phyloP scores from a whole-genome alignment of 2,888 invertebrate genomes.

The Aplocera efformata region DNA sequence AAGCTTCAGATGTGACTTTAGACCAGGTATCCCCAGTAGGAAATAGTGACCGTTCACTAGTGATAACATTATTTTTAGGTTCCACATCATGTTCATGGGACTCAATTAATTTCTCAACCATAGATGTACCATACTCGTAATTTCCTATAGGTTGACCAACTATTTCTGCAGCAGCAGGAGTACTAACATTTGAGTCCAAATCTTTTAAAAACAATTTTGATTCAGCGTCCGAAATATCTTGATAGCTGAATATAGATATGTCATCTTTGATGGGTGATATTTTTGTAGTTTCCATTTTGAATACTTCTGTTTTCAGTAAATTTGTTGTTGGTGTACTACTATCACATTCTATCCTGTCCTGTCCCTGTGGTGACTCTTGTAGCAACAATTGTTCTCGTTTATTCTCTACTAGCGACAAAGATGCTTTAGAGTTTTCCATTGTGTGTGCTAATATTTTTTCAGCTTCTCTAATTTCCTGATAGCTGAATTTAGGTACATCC shows the following conservation, averaged over 20 bases:
- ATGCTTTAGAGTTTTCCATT: too few species aligned
- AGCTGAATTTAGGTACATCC: slow-evolving; percentile 1
- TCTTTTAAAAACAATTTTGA: slow-evolving; percentile 1
- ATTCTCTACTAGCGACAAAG: neutral
- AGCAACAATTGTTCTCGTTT: neutral
- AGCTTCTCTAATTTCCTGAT: slow-evolving; percentile 31
- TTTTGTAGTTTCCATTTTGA: slow-evolving; percentile 4
- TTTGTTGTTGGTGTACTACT: slow-evolving; percentile 4
- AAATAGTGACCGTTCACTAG: too few species aligned
- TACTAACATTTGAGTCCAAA: neutral
- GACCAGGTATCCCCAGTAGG: neutral
- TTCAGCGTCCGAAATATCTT: slow-evolving; percentile 8
- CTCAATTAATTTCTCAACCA: too few species aligned
- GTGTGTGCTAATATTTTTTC: slow-evolving; percentile 33
- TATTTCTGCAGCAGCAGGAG: neutral
- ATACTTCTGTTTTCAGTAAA: slow-evolving; percentile 3
- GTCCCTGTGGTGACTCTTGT: neutral
- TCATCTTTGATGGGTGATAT: slow-evolving; percentile 5
- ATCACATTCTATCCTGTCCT: neutral
- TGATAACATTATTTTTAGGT: too few species aligned
- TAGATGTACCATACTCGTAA: too few species aligned
- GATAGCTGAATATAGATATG: slow-evolving; percentile 1
- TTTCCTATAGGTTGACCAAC: too few species aligned
- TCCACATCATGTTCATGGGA: too few species aligned
- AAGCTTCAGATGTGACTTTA: neutral